These are phyloP conservation scores for Thaumatotibia leucotreta DNA, from an alignment of 1,140 invertebrate genomes.

Conservation along the genomic window DNA sequence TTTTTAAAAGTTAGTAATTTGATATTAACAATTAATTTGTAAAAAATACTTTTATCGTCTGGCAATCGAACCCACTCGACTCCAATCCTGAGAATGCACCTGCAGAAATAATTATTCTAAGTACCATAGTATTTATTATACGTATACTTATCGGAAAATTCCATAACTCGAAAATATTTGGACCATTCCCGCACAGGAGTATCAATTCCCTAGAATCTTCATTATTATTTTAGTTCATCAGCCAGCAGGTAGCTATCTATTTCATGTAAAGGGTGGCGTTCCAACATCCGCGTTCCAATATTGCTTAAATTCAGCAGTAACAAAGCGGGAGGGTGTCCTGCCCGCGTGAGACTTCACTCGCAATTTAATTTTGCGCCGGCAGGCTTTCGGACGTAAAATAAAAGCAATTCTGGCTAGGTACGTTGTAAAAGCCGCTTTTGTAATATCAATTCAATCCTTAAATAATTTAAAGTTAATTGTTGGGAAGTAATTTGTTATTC, in stretches of 20 bases:
- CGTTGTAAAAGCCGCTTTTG: constrained; percentile 12
- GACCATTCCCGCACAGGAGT: background rate
- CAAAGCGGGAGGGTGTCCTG: constrained; percentile 18
- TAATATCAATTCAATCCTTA: background rate
- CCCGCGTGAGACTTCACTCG: constrained; percentile 30
- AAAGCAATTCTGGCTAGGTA: constrained; percentile 21
- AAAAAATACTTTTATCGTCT: no score
- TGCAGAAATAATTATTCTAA: no score
- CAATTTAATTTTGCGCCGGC: constrained; percentile 49
- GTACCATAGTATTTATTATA: no score
- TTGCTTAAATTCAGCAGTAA: constrained; percentile 20
- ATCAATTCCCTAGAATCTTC: background rate
- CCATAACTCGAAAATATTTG: background rate
- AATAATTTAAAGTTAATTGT: background rate
- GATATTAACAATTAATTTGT: no score
- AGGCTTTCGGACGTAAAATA: constrained; percentile 35
- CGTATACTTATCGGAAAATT: no score
- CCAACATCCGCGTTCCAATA: background rate
- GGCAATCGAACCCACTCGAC: no score
- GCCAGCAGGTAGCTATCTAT: background rate
- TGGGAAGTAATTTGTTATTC: background rate
- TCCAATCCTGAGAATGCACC: no score
- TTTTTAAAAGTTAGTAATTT: no score
- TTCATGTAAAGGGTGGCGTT: constrained; percentile 19
- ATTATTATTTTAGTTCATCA: background rate